phyloP scores from a whole-genome alignment of 2,797 vertebrate genomes.

The Anguilla obscura region DNA sequence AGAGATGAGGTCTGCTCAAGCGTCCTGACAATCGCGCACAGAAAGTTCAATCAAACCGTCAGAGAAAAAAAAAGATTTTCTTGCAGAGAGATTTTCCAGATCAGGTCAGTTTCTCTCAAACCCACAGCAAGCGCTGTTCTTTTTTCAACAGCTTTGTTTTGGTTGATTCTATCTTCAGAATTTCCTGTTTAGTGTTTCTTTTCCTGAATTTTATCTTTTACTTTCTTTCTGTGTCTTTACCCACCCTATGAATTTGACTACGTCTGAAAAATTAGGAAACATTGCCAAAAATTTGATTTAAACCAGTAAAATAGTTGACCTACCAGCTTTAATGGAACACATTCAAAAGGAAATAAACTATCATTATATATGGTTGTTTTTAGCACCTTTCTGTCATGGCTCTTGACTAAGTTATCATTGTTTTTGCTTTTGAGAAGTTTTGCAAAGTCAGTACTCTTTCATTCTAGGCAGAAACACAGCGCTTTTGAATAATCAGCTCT shows the following conservation, averaged over 20 bases:
- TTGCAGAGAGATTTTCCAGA: constrained; percentile 27
- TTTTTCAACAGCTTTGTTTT: constrained; percentile 17
- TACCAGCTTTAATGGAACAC: not conserved
- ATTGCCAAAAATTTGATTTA: not conserved
- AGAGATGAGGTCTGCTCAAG: constrained; percentile 25
- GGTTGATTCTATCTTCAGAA: not conserved
- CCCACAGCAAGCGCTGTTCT: constrained; percentile 10
- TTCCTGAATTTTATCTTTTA: constrained; percentile 8
- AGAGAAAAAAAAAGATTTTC: constrained; percentile 25
- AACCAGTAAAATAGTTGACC: not conserved
- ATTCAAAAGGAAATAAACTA: not conserved
- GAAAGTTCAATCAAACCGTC: not conserved
- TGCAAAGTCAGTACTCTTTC: not conserved
- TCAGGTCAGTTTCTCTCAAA: constrained; percentile 43
- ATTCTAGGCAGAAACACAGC: no score
- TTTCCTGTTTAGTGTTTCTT: constrained; percentile 33
- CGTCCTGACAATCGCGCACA: constrained; percentile 26
- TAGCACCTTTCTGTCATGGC: not conserved
- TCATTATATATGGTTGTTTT: no score
- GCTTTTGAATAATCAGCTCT: not conserved
- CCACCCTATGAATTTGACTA: not conserved
- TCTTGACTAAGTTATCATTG: not conserved
- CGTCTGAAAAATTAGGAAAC: not conserved
- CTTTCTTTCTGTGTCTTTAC: constrained; percentile 13
- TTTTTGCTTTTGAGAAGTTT: not conserved